These are phyloP conservation scores for Catocala fraxini DNA, from an alignment of 2,888 invertebrate species.

Conservation along the genomic window DNA sequence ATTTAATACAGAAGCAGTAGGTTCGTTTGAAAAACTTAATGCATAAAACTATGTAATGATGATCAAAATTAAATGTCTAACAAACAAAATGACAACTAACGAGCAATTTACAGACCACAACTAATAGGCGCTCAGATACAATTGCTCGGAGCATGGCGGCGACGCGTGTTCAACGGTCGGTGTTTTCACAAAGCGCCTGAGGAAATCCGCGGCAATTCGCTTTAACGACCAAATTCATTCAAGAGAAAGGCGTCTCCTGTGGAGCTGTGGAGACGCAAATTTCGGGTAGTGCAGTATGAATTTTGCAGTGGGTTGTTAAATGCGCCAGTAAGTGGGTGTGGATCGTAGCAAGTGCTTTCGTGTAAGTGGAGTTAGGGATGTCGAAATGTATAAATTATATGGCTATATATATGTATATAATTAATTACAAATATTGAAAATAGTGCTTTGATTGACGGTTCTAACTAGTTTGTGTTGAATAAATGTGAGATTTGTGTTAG, in stretches of 20 bases:
- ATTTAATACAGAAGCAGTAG: too few relatives aligned
- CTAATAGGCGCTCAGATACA: constrained; percentile 9
- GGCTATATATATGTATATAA: too few relatives aligned
- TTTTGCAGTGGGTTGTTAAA: constrained; percentile 46
- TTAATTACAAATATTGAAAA: too few relatives aligned
- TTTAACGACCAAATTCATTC: constrained; percentile 44
- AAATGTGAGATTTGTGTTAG: constrained; percentile 1
- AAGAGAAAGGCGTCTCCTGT: constrained; percentile 38
- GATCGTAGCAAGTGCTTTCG: neutral
- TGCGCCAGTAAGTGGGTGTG: constrained; percentile 32
- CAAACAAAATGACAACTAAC: neutral
- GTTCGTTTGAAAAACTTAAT: too few relatives aligned
- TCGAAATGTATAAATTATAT: neutral
- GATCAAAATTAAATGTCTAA: too few relatives aligned
- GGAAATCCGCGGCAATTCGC: constrained; percentile 41
- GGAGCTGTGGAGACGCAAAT: constrained; percentile 41
- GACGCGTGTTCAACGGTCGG: constrained; percentile 13
- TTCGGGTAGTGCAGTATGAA: constrained; percentile 39
- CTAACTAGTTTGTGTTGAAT: neutral
- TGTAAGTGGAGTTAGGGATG: constrained; percentile 18
- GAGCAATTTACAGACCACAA: constrained; percentile 13
- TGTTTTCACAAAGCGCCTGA: constrained; percentile 33
- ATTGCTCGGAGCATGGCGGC: constrained; percentile 16
- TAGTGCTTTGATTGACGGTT: too few relatives aligned
- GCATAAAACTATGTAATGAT: too few relatives aligned